Percentiles rank a stretch among this genome's conserved stretches.
Evolutionary conservation across 2,888 invertebrate genomes (phyloP).

Genomic region (Oscheius sp.): DNA sequence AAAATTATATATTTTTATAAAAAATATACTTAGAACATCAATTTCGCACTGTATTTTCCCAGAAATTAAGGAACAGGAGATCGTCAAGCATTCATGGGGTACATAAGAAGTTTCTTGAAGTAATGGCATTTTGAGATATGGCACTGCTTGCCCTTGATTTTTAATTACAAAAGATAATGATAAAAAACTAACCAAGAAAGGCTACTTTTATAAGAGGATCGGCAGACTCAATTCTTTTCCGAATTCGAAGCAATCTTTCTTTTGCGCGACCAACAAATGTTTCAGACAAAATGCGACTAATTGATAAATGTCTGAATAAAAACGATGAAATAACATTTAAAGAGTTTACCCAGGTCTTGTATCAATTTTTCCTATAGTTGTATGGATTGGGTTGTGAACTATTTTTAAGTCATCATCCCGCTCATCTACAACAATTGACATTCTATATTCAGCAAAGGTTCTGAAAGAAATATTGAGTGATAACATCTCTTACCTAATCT

Average conservation of each 20-base stretch:
- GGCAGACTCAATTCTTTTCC: conserved; percentile 53
- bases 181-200: conserved; percentile 33
- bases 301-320: conserved; percentile 53
- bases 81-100: conserved; percentile 43
- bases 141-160: conserved; percentile 50
- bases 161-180: background rate
- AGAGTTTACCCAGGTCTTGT: conserved; percentile 44
- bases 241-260: conserved; percentile 57
- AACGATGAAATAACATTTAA: background rate
- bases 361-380: conserved; percentile 53
- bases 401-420: conserved; percentile 48
- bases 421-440: conserved; percentile 33
- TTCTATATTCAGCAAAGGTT: conserved; percentile 58
- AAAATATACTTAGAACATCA: conserved; percentile 35
- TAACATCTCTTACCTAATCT: conserved; percentile 33
- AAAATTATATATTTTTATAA: too few relatives aligned
- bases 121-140: conserved; percentile 52
- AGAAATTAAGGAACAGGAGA: conserved; percentile 64
- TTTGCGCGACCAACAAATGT: conserved; percentile 57
- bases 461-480: conserved; percentile 34
- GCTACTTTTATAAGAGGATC: conserved; percentile 38
- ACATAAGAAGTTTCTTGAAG: conserved; percentile 38
- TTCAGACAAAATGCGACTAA: conserved; percentile 57
- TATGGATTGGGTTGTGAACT: conserved; percentile 56
- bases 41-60: conserved; percentile 61